A percentile compares a stretch with the other conserved stretches of the same genome.
phyloP scores from a whole-genome alignment of 2,113 vertebrate species.

The Grantiella picta region DNA sequence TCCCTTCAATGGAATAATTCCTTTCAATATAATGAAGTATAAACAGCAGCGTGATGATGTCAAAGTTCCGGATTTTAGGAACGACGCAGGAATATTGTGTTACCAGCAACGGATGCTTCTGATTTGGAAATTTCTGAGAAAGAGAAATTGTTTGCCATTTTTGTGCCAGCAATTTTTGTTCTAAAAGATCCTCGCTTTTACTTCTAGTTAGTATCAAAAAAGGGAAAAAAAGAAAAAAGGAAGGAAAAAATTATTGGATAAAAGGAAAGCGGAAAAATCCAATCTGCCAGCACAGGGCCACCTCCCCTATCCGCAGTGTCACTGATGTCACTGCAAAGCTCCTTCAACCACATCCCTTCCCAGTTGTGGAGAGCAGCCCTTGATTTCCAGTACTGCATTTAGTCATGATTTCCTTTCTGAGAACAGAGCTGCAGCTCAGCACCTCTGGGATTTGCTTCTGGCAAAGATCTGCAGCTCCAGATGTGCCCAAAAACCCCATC shows the following conservation, averaged over 20 bases:
- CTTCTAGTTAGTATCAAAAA: not conserved
- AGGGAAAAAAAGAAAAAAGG: not conserved
- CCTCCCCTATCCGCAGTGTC: too few species aligned
- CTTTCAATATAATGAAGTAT: not conserved
- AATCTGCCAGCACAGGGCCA: fast-evolving
- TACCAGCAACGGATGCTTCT: not conserved
- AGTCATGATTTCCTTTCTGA: fast-evolving
- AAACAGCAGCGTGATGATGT: not conserved
- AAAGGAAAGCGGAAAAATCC: not conserved
- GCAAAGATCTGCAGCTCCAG: not conserved
- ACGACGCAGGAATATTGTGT: not conserved
- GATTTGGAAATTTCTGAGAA: not conserved
- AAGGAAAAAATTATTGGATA: not conserved
- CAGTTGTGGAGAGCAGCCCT: not conserved
- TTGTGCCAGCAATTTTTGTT: not conserved
- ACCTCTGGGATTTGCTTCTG: not conserved
- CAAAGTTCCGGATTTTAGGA: not conserved
- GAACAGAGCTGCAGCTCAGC: not conserved
- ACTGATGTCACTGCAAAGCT: not conserved
- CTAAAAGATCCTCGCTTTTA: not conserved
- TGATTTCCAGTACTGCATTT: not conserved
- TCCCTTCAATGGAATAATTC: constrained; percentile 1
- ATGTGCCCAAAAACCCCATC: too few species aligned
- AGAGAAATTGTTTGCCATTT: not conserved
- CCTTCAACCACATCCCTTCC: not conserved